These are phyloP conservation scores for Hypomesus transpacificus DNA, from an alignment of 2,113 vertebrate genomes.

Conservation along the genomic window DNA sequence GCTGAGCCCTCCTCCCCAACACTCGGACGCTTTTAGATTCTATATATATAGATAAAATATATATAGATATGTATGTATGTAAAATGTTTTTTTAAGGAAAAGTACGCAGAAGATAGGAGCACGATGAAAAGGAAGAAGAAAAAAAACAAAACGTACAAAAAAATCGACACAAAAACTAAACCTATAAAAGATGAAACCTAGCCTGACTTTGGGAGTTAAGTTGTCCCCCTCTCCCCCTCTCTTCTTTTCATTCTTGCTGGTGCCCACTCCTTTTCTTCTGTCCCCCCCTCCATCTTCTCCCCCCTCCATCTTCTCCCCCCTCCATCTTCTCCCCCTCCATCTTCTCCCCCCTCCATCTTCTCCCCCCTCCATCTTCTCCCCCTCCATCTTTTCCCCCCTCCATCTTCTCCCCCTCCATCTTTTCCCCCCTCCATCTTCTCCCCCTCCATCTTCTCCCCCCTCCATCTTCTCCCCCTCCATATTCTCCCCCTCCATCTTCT, in stretches of 20 bases:
- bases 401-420: background rate
- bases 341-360: too few relatives aligned
- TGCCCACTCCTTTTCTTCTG: background rate
- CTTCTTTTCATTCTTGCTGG: background rate
- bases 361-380: background rate
- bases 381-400: background rate
- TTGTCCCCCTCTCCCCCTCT: conserved; percentile 7
- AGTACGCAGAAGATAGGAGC: conserved; percentile 52
- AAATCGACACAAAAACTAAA: conserved; percentile 13
- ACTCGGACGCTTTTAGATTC: conserved; percentile 44
- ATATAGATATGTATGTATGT: conserved; percentile 56
- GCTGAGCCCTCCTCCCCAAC: conserved; percentile 65
- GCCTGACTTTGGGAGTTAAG: conserved; percentile 52
- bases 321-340: conserved; percentile 1
- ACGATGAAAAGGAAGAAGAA: conserved; percentile 1
- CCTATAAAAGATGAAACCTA: conserved; percentile 19
- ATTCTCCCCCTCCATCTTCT: conserved; percentile 2
- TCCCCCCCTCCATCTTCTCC: background rate
- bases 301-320: background rate
- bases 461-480: background rate
- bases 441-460: background rate
- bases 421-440: too few relatives aligned
- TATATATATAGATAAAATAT: conserved; percentile 51
- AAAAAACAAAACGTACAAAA: conserved; percentile 38
- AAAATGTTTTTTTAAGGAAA: conserved; percentile 56